phyloP scores from a whole-genome alignment of 2,888 invertebrate genomes.

The Zeuzera pyrina region DNA sequence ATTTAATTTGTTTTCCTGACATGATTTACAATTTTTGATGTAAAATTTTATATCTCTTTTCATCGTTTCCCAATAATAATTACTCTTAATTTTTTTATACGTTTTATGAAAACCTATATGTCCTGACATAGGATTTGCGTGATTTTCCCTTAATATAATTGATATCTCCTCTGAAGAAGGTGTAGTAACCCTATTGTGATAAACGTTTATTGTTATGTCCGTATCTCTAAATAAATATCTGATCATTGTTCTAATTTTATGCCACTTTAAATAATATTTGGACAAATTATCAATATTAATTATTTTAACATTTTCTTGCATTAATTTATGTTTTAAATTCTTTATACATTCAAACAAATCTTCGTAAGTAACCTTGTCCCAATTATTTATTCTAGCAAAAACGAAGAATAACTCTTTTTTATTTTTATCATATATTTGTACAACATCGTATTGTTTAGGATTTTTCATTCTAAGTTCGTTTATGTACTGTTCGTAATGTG shows the following conservation, averaged over 20 bases:
- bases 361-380: constrained; percentile 12
- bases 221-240: constrained; percentile 5
- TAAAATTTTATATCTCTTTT: not conserved
- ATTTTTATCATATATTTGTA: not conserved
- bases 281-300: too few relatives aligned
- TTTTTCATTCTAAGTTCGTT: not conserved
- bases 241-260: constrained; percentile 5
- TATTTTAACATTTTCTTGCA: too few relatives aligned
- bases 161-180: not conserved
- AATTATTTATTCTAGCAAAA: constrained; percentile 10
- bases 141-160: constrained; percentile 6
- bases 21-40: constrained; percentile 1
- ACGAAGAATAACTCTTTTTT: not conserved
- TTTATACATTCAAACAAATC: constrained; percentile 9
- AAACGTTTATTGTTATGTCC: constrained; percentile 1
- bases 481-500: not conserved
- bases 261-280: constrained; percentile 4
- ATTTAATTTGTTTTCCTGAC: constrained; percentile 1
- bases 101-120: constrained; percentile 7
- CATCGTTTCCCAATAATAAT: not conserved
- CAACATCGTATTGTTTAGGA: not conserved
- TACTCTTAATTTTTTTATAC: constrained; percentile 1
- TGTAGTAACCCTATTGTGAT: not conserved
- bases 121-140: not conserved
- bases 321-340: constrained; percentile 6